A percentile compares a stretch with the other conserved stretches of the same genome.
Conservation (phyloP, 2,888 invertebrate species). For the Tenthredo amoena region DNA sequence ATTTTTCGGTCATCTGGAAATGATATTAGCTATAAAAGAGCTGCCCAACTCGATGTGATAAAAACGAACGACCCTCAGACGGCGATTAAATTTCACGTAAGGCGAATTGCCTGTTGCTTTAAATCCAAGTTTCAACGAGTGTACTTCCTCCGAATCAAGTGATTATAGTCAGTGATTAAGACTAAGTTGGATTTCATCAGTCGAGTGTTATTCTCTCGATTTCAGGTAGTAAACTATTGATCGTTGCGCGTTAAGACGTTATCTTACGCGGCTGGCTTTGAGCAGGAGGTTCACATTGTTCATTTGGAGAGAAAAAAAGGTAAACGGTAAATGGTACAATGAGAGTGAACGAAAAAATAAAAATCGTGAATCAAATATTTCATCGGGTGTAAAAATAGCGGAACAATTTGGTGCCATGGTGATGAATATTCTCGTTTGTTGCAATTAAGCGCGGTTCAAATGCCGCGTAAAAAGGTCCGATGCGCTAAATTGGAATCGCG, state of each 20-base stretch:
- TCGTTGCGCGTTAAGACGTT: not conserved
- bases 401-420: not conserved
- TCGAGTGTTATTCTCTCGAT: slow-evolving; percentile 3
- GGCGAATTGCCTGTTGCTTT: slow-evolving; percentile 32
- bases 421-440: slow-evolving; percentile 1
- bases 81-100: not conserved
- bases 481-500: slow-evolving; percentile 26
- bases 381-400: not conserved
- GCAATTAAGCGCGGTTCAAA: slow-evolving; percentile 36
- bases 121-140: not conserved
- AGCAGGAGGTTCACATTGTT: not conserved
- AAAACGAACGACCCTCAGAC: not conserved
- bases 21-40: not conserved
- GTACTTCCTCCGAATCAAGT: not conserved
- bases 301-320: not conserved
- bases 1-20: not conserved
- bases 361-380: not conserved
- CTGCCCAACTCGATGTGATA: not conserved
- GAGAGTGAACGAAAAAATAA: not conserved
- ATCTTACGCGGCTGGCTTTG: not conserved
- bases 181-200: slow-evolving; percentile 17
- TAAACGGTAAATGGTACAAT: not conserved
- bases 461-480: not conserved
- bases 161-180: slow-evolving; percentile 15
- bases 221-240: slow-evolving; percentile 3